Base-by-base conservation (phyloP, 2,113 vertebrate genomes). In the Acanthochromis polyacanthus region DNA sequence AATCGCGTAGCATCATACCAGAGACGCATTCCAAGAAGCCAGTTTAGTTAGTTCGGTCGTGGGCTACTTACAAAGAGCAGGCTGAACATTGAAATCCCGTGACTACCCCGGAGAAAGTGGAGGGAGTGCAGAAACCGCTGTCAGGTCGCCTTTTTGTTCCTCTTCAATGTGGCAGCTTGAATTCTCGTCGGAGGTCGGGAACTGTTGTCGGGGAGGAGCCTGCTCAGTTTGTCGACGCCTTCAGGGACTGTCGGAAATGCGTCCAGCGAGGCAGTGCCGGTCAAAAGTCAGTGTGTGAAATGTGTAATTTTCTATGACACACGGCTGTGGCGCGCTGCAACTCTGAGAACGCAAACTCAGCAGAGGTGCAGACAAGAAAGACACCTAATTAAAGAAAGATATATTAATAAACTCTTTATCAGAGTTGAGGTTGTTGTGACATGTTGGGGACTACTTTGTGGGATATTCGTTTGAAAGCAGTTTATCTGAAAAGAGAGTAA, bases 71-170 rank as follows among this genome's bases (percentile, higher is more conserved):
- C 95, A 93, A 93, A 93, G 90, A 92, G 85, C 93, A 93, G 93
- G 92, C 81, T 93, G 89, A 93, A 94, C 95, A 95, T 95, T 95
- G 94, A 95, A 95, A 95, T 94, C 94, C 92, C 94, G 93, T 95
- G 93, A 92, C 94, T 90, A 92, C 88, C 78, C 86, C 92, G 82
- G 93, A 94, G 93, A 95, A 95, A 90, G 93, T 86, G 92, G 92
- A 94, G 90, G 89, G 88, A 91, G 92, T 89, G 85, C 86, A 78
- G 85, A 90, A 81, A 86, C 32, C 82, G 88, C 86, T 89, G 81
- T 88, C 75, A 89, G 86, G 72, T 92, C 76, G 91, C 82, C 91
- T 86, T 93, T 91, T 91, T 91, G 91, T 93, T 94, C 93, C 89
- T 92, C 93, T 91, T 93, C 84, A 93, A 83, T 93, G 90, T 92